These are phyloP conservation scores for Channa argus DNA, from an alignment of 2,113 vertebrate genomes.

Conservation along the genomic window DNA sequence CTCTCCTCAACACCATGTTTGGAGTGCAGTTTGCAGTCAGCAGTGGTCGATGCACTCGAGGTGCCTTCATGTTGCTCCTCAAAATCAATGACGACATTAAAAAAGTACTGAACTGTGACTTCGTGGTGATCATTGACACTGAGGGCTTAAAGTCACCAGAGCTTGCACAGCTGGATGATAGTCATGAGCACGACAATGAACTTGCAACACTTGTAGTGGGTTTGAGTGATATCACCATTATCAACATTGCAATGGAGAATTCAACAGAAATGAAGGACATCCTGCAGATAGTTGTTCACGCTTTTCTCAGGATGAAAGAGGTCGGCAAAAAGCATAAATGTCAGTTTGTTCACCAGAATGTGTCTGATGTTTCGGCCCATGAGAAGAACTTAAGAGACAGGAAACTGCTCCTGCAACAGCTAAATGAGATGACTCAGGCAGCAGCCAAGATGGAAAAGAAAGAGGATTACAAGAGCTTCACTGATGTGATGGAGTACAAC, in stretches of 20 bases:
- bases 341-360: constrained; percentile 86
- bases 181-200: constrained; percentile 82
- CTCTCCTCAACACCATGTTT: constrained; percentile 90
- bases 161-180: constrained; percentile 68
- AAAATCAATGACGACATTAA: constrained; percentile 63
- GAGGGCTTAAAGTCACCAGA: constrained; percentile 78
- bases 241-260: constrained; percentile 82
- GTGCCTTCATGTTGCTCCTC: constrained; percentile 82
- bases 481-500: constrained; percentile 78
- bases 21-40: constrained; percentile 87
- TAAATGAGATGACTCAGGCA: constrained; percentile 78
- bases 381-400: constrained; percentile 81
- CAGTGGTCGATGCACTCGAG: constrained; percentile 82
- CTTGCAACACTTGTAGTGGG: constrained; percentile 85
- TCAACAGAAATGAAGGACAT: constrained; percentile 76
- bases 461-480: constrained; percentile 65
- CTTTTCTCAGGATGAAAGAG: constrained; percentile 77
- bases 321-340: constrained; percentile 83
- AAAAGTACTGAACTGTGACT: constrained; percentile 77
- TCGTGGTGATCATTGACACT: constrained; percentile 76
- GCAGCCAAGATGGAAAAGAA: constrained; percentile 81
- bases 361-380: constrained; percentile 78
- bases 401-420: constrained; percentile 73
- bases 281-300: constrained; percentile 77
- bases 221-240: constrained; percentile 83